A percentile compares a stretch with the other conserved stretches of the same genome.
Conservation (phyloP, 2,797 vertebrate species). For the Eremophila alpestris region DNA sequence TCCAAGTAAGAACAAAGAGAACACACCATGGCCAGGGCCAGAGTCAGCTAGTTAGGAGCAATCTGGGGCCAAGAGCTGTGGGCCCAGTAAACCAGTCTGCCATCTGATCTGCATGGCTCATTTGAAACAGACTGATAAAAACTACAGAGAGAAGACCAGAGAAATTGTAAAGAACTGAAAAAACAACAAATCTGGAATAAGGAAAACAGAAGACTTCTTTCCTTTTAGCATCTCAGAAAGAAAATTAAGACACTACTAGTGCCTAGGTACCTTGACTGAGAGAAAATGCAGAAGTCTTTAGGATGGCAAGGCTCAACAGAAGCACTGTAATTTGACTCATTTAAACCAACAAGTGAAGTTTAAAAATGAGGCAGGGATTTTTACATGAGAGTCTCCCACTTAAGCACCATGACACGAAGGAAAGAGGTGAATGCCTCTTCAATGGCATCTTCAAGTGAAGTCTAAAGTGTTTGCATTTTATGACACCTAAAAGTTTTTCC, state of each 20-base stretch:
- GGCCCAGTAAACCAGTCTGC: background rate
- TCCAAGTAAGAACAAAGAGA: slow-evolving; percentile 45
- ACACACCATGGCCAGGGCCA: background rate
- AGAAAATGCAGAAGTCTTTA: background rate
- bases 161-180: background rate
- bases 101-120: background rate
- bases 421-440: background rate
- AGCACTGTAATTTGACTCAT: background rate
- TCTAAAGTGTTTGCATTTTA: background rate
- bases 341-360: background rate
- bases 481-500: background rate
- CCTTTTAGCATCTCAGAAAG: background rate
- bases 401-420: background rate
- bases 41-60: background rate
- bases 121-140: background rate
- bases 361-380: background rate
- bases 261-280: background rate
- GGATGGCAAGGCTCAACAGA: background rate
- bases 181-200: background rate
- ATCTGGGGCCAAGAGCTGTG: background rate
- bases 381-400: background rate
- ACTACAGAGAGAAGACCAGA: background rate
- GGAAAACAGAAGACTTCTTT: background rate
- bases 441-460: background rate
- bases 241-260: background rate